phyloP scores from a whole-genome alignment of 1,140 invertebrate species.

The Chionoecetes opilio region DNA sequence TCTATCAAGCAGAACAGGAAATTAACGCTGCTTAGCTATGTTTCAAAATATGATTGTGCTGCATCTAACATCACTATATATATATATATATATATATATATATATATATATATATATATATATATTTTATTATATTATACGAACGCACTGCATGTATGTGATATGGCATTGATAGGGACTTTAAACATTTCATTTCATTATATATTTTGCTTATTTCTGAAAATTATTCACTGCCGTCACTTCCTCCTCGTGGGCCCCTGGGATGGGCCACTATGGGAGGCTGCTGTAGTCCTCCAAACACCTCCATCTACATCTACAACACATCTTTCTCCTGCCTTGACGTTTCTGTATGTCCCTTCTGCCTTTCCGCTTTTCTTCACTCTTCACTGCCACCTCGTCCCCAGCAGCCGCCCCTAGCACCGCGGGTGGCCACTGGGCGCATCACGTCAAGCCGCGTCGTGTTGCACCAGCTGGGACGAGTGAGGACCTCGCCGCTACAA shows the following conservation, averaged over 20 bases:
- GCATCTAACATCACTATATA: too few species aligned
- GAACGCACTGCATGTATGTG: too few species aligned
- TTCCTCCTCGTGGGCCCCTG: too few species aligned
- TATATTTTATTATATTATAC: too few species aligned
- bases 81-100: too few species aligned
- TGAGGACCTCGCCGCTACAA: neutral
- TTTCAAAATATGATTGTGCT: too few species aligned
- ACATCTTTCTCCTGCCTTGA: neutral
- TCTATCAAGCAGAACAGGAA: neutral
- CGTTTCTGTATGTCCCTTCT: neutral
- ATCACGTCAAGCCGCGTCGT: conserved; percentile 14
- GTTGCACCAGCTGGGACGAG: neutral
- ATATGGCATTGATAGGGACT: too few species aligned
- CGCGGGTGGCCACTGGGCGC: neutral
- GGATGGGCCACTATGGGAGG: neutral
- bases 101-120: too few species aligned
- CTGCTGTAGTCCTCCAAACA: conserved; percentile 3
- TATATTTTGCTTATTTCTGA: too few species aligned
- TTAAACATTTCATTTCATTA: too few species aligned
- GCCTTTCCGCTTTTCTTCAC: neutral
- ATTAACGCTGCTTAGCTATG: neutral
- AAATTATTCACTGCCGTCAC: too few species aligned
- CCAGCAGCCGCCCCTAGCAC: neutral
- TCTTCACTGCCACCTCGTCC: neutral
- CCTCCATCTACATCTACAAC: neutral